These are phyloP conservation scores for Microcebus jonahi DNA, from an alignment of 2,113 vertebrate genomes.

Conservation along the genomic window DNA sequence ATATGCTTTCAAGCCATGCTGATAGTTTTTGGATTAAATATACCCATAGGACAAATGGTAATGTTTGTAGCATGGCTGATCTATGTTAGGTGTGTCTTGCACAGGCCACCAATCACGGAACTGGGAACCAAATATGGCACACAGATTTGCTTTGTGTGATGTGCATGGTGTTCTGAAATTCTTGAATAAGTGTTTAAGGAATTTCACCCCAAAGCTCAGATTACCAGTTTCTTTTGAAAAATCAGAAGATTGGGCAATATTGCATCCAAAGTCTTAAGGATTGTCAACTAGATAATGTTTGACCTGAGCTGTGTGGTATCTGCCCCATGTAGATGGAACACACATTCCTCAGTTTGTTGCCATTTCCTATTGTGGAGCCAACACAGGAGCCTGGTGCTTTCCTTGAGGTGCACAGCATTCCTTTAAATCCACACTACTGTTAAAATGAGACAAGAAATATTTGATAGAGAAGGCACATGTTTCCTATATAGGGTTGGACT, in stretches of 20 bases:
- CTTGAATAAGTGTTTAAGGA: neutral
- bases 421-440: neutral
- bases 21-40: neutral
- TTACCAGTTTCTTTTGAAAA: neutral
- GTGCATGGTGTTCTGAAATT: neutral
- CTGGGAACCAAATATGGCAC: neutral
- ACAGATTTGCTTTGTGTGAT: neutral
- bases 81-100: neutral
- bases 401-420: too few relatives aligned
- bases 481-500: neutral
- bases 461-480: neutral
- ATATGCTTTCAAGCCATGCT: neutral
- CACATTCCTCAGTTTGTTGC: neutral
- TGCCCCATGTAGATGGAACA: neutral
- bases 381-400: neutral
- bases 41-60: too few relatives aligned
- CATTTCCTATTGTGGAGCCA: neutral
- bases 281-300: neutral
- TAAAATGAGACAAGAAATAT: neutral
- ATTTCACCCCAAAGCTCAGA: neutral
- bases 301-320: neutral
- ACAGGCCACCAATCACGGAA: neutral
- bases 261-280: neutral
- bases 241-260: neutral
- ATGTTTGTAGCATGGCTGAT: accelerated